These are phyloP conservation scores for Platysternon megacephalum DNA, from an alignment of 2,113 vertebrate species.

Conservation along the genomic window DNA sequence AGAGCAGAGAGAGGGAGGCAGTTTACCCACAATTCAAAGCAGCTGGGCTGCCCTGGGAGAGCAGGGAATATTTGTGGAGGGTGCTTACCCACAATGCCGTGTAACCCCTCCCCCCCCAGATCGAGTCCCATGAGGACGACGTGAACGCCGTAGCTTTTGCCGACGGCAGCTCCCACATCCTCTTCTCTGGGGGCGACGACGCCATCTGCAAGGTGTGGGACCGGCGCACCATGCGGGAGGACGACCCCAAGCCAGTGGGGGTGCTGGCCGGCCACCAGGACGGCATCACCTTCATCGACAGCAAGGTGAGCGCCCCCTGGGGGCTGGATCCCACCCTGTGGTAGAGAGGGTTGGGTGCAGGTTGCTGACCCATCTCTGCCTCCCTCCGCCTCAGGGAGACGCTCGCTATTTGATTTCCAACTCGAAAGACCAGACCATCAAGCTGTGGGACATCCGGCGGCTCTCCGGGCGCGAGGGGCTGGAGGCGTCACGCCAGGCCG, in stretches of 20 bases:
- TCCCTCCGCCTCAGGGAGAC: conserved; percentile 80
- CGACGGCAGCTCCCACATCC: conserved; percentile 90
- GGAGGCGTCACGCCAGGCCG: conserved; percentile 89
- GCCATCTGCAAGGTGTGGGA: conserved; percentile 95
- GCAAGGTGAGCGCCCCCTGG: conserved; percentile 83
- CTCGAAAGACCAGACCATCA: conserved; percentile 95
- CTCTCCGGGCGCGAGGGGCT: conserved; percentile 90
- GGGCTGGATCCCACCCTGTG: fast-evolving
- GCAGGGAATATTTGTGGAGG: neutral
- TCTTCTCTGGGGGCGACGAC: conserved; percentile 93
- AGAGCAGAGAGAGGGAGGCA: too few species aligned
- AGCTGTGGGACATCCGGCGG: conserved; percentile 92
- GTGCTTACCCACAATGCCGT: neutral
- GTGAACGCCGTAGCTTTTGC: conserved; percentile 93
- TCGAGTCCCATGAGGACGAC: conserved; percentile 92
- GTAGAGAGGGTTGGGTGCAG: neutral
- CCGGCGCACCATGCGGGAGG: conserved; percentile 90
- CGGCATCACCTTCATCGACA: conserved; percentile 94
- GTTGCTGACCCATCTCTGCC: too few species aligned
- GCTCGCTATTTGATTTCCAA: conserved; percentile 94
- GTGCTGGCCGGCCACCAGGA: conserved; percentile 92
- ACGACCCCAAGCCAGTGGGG: conserved; percentile 91
- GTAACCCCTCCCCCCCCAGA: conserved; percentile 72
- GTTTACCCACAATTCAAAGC: neutral
- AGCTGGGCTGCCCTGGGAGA: neutral